Percentiles rank a stretch among this genome's conserved stretches.
Conservation (phyloP, 2,113 vertebrate genomes). For the Hipposideros armiger region DNA sequence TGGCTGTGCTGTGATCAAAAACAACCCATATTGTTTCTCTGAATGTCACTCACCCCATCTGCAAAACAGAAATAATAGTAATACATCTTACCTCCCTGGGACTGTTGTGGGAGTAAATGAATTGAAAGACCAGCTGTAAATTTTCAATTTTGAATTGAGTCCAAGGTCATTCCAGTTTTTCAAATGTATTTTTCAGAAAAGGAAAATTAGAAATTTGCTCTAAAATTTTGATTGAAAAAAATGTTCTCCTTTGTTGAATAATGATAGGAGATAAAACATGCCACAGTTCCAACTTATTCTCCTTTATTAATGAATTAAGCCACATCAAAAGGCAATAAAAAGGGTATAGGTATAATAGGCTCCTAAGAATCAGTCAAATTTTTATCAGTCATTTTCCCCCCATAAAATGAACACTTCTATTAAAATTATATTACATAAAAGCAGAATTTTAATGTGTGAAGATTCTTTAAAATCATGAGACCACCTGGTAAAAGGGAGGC, state of each 20-base stretch:
- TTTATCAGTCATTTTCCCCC: constrained; percentile 70
- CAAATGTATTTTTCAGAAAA: constrained; percentile 39
- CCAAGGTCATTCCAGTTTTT: constrained; percentile 23
- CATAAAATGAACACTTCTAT: constrained; percentile 75
- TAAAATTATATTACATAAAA: constrained; percentile 76
- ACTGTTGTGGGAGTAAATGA: neutral
- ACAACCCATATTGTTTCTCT: neutral
- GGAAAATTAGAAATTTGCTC: constrained; percentile 59
- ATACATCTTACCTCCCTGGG: neutral
- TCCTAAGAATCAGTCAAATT: constrained; percentile 69
- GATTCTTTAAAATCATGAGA: constrained; percentile 66
- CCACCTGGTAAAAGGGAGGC: constrained; percentile 59
- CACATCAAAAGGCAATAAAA: constrained; percentile 71
- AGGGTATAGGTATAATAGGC: constrained; percentile 39
- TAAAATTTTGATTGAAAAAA: constrained; percentile 73
- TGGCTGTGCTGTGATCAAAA: neutral
- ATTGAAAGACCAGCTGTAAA: constrained; percentile 26
- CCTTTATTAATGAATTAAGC: constrained; percentile 73
- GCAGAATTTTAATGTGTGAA: constrained; percentile 73
- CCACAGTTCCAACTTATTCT: constrained; percentile 35
- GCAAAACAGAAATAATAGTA: neutral
- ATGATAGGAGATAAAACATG: constrained; percentile 56
- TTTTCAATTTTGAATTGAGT: constrained; percentile 42
- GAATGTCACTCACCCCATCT: neutral
- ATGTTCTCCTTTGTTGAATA: constrained; percentile 53